Evolutionary conservation across 92 coral and sea anemone genomes (phyloP), one percentile per base, ranked within the genome.

Genomic region (Plumapathes pennacea): DNA sequence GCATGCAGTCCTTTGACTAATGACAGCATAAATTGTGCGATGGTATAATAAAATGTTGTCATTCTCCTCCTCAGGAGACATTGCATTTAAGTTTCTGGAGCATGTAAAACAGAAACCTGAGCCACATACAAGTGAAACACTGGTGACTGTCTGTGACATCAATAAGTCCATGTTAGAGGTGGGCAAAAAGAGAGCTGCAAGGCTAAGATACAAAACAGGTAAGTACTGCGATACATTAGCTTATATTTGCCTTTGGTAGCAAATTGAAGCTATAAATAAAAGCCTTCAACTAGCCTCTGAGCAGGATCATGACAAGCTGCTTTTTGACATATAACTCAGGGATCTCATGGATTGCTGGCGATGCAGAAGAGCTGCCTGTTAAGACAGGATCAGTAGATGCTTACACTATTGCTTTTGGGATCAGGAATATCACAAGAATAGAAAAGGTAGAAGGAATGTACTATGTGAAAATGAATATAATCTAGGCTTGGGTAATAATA

Each of bases 331-430:
- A 8, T 13, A 14, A 2, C 10, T 4, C 51, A 92, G 96, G 77
- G 4, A 50, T 92, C 29, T 84, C 90, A 5, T 92, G 98, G 98
- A 47, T 92, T 32, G 83, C 81, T 72, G 96, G 98, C 10, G 72
- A 88, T 84, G 98, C 96, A 20, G 97, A 92, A 77, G 67, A 72
- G 50, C 72, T 92, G 13, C 98, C 98, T n/a, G 56, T 85, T 18
- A 73, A 79, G 26, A 85, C 79, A 41, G 57, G 69, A 15, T 84
- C 96, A 25, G 73, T 80, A 40, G 98, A 92, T 89, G 84, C 96
- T 5, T 92, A 88, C 48, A 92, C 96, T 6, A 81, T 92, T 46
- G 98, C 98, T 49, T 92, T 92, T 73, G 98, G 98, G 20, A 88
- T 92, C 28, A 72, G 98, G 53, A 92, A 92, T 77, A 85, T 92